phyloP scores from a whole-genome alignment of 1,140 invertebrate genomes.

The Drosophila punjabiensis region DNA sequence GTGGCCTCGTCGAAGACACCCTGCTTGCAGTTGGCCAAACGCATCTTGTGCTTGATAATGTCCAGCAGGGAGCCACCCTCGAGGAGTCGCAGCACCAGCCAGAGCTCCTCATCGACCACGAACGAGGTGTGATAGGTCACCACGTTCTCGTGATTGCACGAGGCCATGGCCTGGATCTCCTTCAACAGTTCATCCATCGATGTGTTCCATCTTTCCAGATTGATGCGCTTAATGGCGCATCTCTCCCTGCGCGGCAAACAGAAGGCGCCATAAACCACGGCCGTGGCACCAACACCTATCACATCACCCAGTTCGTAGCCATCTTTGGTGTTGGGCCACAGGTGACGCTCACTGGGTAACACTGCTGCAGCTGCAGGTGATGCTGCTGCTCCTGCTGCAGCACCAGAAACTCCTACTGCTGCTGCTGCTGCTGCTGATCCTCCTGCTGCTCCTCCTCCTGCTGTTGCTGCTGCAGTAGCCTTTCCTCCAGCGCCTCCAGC shows the following conservation, averaged over 20 bases:
- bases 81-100: slow-evolving; percentile 96
- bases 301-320: slow-evolving; percentile 97
- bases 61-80: slow-evolving; percentile 97
- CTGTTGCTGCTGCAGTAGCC: neutral
- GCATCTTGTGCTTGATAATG: slow-evolving; percentile 98
- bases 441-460: neutral
- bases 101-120: slow-evolving; percentile 98
- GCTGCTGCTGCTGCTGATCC: slow-evolving; percentile 32
- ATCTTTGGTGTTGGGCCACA: slow-evolving; percentile 96
- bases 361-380: slow-evolving; percentile 58
- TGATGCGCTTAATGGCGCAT: slow-evolving; percentile 99
- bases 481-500: neutral
- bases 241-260: slow-evolving; percentile 97
- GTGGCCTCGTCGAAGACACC: slow-evolving; percentile 99
- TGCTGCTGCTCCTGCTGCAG: slow-evolving; percentile 16
- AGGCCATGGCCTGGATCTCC: slow-evolving; percentile 99
- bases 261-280: slow-evolving; percentile 97
- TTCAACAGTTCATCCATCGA: slow-evolving; percentile 99
- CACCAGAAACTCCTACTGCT: no score
- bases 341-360: slow-evolving; percentile 85
- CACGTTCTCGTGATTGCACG: slow-evolving; percentile 99
- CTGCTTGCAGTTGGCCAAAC: slow-evolving; percentile 94
- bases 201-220: slow-evolving; percentile 99
- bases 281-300: slow-evolving; percentile 99
- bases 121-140: slow-evolving; percentile 99